A percentile compares a stretch with the other conserved stretches of the same genome.
Conservation (phyloP, 2,113 vertebrate species). For the Pyxicephalus adspersus region DNA sequence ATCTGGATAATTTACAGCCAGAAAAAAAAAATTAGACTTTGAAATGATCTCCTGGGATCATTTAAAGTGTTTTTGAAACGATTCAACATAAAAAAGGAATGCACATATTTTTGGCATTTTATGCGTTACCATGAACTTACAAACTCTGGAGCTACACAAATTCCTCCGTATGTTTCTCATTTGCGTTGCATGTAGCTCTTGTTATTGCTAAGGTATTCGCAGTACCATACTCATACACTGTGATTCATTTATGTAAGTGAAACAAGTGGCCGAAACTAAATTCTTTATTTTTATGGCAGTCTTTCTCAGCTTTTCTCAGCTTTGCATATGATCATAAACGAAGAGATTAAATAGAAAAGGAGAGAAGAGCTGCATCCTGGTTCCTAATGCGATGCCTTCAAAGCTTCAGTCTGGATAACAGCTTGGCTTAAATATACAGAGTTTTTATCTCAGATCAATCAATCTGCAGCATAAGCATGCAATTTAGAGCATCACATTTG, state of each 20-base stretch:
- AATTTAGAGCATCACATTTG: conserved; percentile 31
- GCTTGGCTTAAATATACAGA: conserved; percentile 42
- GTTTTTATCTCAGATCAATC: conserved; percentile 56
- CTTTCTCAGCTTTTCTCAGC: conserved; percentile 48
- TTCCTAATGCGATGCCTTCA: conserved; percentile 45
- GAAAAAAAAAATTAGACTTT: conserved; percentile 52
- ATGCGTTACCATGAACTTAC: conserved; percentile 57
- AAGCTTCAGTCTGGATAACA: conserved; percentile 33
- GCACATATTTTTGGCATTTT: conserved; percentile 58
- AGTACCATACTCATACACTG: conserved; percentile 11
- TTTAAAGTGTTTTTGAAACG: conserved; percentile 56
- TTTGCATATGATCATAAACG: conserved; percentile 56
- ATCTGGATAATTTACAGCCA: conserved; percentile 55
- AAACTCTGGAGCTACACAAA: conserved; percentile 54
- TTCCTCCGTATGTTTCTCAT: conserved; percentile 57
- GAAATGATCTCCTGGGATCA: conserved; percentile 58
- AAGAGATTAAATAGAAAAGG: conserved; percentile 50
- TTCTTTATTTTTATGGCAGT: conserved; percentile 54
- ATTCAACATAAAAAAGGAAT: conserved; percentile 53
- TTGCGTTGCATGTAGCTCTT: conserved; percentile 38
- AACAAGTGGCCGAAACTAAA: conserved; percentile 50
- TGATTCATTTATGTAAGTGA: conserved; percentile 39
- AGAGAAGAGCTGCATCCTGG: conserved; percentile 29
- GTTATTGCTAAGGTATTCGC: conserved; percentile 12
- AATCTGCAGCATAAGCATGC: conserved; percentile 39